Evolutionary conservation across 2,888 invertebrate genomes (phyloP).

Genomic region (Mystacides longicornis): DNA sequence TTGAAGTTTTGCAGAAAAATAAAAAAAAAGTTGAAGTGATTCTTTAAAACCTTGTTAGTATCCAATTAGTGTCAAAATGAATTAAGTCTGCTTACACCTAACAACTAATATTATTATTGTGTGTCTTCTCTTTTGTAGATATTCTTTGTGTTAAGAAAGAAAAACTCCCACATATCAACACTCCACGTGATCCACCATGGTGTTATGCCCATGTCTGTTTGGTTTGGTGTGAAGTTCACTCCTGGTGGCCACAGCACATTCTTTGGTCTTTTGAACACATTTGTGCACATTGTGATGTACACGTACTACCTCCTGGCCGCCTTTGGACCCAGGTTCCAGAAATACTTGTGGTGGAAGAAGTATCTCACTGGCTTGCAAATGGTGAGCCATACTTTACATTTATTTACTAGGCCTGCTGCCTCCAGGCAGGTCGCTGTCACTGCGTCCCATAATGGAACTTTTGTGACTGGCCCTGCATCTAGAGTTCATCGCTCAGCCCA

Average conservation of each 20-base stretch:
- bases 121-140: constrained; percentile 50
- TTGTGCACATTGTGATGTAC: constrained; percentile 97
- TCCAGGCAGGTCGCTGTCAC: too few species aligned
- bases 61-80: too few species aligned
- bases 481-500: too few species aligned
- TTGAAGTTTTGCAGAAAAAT: too few species aligned
- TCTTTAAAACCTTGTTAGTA: too few species aligned
- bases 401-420: not conserved
- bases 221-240: constrained; percentile 95
- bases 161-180: constrained; percentile 86
- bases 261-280: constrained; percentile 89
- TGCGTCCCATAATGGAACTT: too few species aligned
- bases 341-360: constrained; percentile 93
- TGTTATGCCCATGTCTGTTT: constrained; percentile 95
- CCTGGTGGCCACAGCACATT: constrained; percentile 95
- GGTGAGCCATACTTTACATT: constrained; percentile 42
- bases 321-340: constrained; percentile 77
- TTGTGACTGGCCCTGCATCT: too few species aligned
- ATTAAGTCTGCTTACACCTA: too few species aligned
- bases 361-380: constrained; percentile 89
- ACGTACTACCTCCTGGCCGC: constrained; percentile 87
- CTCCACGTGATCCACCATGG: constrained; percentile 96
- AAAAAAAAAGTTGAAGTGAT: too few species aligned
- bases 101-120: not conserved
- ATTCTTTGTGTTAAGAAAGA: constrained; percentile 93